Conservation (phyloP, 2,113 vertebrate species). For the Takifugu flavidus region DNA sequence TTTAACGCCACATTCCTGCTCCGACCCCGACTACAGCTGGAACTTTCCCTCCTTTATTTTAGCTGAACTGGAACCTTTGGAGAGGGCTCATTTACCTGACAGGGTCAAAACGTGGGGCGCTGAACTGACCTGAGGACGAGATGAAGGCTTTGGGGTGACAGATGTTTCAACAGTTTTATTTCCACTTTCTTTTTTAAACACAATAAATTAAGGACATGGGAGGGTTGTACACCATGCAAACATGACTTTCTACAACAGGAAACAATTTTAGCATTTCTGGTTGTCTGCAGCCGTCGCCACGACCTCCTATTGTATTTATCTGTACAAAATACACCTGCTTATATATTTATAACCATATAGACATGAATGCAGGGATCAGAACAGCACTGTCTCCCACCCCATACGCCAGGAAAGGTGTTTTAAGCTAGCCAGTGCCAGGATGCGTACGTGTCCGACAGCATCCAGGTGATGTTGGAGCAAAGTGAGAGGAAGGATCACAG, state of each 20-base stretch:
- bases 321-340: constrained; percentile 48
- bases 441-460: constrained; percentile 3
- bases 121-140: too few relatives aligned
- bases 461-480: constrained; percentile 2
- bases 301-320: constrained; percentile 29
- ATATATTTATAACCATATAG: constrained; percentile 45
- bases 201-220: constrained; percentile 84
- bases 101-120: too few relatives aligned
- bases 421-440: constrained; percentile 7
- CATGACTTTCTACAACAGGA: constrained; percentile 68
- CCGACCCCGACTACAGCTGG: too few relatives aligned
- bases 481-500: constrained; percentile 3
- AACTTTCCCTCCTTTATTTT: too few relatives aligned
- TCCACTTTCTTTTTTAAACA: constrained; percentile 53
- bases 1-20: too few relatives aligned
- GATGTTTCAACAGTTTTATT: constrained; percentile 54
- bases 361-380: constrained; percentile 25
- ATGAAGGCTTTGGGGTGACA: constrained; percentile 13
- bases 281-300: constrained; percentile 31
- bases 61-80: too few relatives aligned
- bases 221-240: constrained; percentile 76
- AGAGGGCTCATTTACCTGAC: too few relatives aligned
- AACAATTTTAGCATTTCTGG: constrained; percentile 40
- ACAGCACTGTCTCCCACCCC: neutral
- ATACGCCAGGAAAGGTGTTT: constrained; percentile 12